phyloP scores from a whole-genome alignment of 2,888 invertebrate species.

The Ecliptopera silaceata region DNA sequence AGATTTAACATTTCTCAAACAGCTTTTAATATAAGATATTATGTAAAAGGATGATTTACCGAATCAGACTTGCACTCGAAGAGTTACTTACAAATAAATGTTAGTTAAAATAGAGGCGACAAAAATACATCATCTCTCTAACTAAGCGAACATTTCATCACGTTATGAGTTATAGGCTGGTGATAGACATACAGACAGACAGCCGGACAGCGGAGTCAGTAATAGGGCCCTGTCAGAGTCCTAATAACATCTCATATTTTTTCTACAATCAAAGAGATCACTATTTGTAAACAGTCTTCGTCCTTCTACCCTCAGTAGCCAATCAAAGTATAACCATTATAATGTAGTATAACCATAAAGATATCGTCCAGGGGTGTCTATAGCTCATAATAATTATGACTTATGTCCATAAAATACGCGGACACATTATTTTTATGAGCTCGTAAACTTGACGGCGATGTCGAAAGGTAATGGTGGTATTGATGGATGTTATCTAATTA shows the following conservation, averaged over 20 bases:
- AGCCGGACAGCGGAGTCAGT: too few species aligned
- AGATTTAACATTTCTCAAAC: too few species aligned
- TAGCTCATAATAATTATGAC: slow-evolving; percentile 63
- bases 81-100: too few species aligned
- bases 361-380: slow-evolving; percentile 37
- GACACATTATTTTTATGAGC: slow-evolving; percentile 61
- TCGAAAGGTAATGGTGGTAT: slow-evolving; percentile 44
- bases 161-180: too few species aligned
- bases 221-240: too few species aligned
- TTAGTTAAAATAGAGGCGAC: too few species aligned
- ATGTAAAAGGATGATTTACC: too few species aligned
- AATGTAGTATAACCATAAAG: slow-evolving; percentile 37
- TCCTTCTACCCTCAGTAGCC: slow-evolving; percentile 32
- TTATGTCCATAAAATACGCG: slow-evolving; percentile 55
- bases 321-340: slow-evolving; percentile 46
- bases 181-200: too few species aligned
- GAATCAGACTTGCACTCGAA: too few species aligned
- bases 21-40: too few species aligned
- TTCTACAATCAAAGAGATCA: slow-evolving; percentile 10
- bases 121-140: too few species aligned
- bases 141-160: too few species aligned
- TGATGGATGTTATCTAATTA: slow-evolving; percentile 52
- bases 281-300: slow-evolving; percentile 8
- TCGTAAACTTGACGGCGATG: slow-evolving; percentile 50
- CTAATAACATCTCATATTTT: neutral